A percentile compares a stretch with the other conserved stretches of the same genome.
These are phyloP conservation scores for Araneus ventricosus DNA, from an alignment of 1,140 invertebrate genomes.

Conservation along the genomic window DNA sequence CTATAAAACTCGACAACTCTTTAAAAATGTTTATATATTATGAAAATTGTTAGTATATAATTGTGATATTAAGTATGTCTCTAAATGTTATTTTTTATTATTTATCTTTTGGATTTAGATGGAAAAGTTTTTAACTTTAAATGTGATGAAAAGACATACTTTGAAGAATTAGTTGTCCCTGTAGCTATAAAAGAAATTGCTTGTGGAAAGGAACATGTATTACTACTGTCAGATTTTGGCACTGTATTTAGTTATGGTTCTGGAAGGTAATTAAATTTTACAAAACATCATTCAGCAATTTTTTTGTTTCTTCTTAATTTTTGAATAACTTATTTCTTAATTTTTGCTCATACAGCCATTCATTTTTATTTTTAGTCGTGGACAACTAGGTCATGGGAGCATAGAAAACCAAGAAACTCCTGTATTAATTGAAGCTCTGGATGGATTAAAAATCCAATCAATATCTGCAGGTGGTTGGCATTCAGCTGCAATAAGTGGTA, in stretches of 20 bases:
- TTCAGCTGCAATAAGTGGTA: slow-evolving; percentile 86
- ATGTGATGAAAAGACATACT: neutral
- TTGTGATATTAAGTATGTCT: neutral
- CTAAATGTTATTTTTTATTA: neutral
- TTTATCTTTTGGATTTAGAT: slow-evolving; percentile 18
- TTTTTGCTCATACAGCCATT: slow-evolving; percentile 18
- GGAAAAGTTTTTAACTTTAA: slow-evolving; percentile 40
- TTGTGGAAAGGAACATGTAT: slow-evolving; percentile 89
- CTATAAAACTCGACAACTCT: too few relatives aligned
- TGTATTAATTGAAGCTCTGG: slow-evolving; percentile 85
- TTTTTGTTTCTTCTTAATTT: slow-evolving; percentile 57
- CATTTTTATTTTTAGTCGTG: slow-evolving; percentile 83
- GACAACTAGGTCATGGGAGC: slow-evolving; percentile 90
- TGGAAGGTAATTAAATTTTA: slow-evolving; percentile 84
- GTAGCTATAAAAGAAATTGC: slow-evolving; percentile 79
- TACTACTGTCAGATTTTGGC: slow-evolving; percentile 87
- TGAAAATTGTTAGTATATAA: too few relatives aligned
- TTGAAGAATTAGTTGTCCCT: neutral
- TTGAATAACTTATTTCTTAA: neutral
- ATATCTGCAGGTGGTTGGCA: slow-evolving; percentile 91
- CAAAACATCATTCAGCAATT: neutral
- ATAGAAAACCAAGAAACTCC: slow-evolving; percentile 85
- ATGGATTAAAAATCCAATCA: slow-evolving; percentile 84
- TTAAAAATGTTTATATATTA: too few relatives aligned
- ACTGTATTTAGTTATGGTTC: slow-evolving; percentile 89